phyloP scores from a whole-genome alignment of 2,888 invertebrate genomes.

The Chrysolina haemoptera region DNA sequence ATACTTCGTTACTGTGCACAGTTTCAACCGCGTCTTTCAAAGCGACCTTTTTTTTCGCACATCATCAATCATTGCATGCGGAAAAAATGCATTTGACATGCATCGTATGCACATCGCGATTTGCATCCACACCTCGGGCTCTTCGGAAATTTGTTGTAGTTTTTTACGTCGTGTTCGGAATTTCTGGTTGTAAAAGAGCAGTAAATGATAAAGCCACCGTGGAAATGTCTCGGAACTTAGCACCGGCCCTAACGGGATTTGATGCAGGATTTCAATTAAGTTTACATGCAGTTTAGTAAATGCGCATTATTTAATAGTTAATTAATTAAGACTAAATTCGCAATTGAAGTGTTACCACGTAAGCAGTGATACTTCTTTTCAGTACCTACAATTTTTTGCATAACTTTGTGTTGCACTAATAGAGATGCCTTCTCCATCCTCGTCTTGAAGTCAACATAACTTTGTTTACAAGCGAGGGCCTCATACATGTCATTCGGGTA shows the following conservation, averaged over 20 bases:
- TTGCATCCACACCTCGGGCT: neutral
- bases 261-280: neutral
- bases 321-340: neutral
- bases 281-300: neutral
- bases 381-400: too few relatives aligned
- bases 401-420: too few relatives aligned
- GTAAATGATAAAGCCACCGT: constrained; percentile 4
- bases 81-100: constrained; percentile 38
- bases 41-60: constrained; percentile 32
- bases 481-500: too few relatives aligned
- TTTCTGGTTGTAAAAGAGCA: constrained; percentile 19
- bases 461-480: too few relatives aligned
- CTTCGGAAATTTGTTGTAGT: neutral
- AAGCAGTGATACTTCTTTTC: neutral
- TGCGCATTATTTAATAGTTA: neutral
- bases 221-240: neutral
- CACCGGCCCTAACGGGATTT: neutral
- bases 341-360: neutral
- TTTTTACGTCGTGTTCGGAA: constrained; percentile 14
- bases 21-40: constrained; percentile 15
- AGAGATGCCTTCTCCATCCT: too few relatives aligned
- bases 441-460: too few relatives aligned
- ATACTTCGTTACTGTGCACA: neutral
- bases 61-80: constrained; percentile 36
- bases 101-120: constrained; percentile 20